Evolutionary conservation across 2,113 vertebrate species (phyloP), one percentile per base, ranked within the genome.

Genomic region (Coryphaenoides rupestris): DNA sequence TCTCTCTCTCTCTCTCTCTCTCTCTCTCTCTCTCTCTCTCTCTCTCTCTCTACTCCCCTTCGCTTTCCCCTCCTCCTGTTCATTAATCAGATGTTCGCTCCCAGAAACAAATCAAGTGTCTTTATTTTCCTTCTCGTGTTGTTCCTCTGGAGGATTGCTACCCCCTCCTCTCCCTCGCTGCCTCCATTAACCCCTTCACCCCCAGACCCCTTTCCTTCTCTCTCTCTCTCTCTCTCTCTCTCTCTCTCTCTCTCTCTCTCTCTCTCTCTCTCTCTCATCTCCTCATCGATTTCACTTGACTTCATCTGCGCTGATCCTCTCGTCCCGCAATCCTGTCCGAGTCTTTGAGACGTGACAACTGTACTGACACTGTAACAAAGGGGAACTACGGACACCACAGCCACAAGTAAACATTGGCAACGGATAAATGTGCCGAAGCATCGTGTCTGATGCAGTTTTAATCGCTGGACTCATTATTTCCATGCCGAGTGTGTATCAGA

Each of bases 391-490:
- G 24, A 26, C 24, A 26, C 3, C 24, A 26, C 3, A 26, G 24
- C 24, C 24, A 26, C 24, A 26, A n/a, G 24, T 26, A 26, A 26
- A 6, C 24, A 26, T 26, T 3, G 24, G 24, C 24, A 26, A 26
- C 24, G 6, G 24, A 26, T 3, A 26, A 26, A 26, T 47, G 46
- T 47, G 46, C 24, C 53, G 47, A 65, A 78, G 68, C 60, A 46
- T 26, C 45, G 66, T 59, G 72, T 17, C 66, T 70, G 77, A 73
- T 78, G 72, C 65, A 55, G 47, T 69, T 78, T 80, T 70, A n/a
- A 66, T 45, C 57, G 68, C 70, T 72, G 77, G 73, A 76, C 62
- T 80, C 75, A 63, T 78, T 82, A 82, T 73, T 73, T 65, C 71
- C 54, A 65, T 60, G 60, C 47, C 23, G 55, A 65, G 63, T 71